phyloP scores from a whole-genome alignment of 2,113 vertebrate genomes.

The Lepus americanus region DNA sequence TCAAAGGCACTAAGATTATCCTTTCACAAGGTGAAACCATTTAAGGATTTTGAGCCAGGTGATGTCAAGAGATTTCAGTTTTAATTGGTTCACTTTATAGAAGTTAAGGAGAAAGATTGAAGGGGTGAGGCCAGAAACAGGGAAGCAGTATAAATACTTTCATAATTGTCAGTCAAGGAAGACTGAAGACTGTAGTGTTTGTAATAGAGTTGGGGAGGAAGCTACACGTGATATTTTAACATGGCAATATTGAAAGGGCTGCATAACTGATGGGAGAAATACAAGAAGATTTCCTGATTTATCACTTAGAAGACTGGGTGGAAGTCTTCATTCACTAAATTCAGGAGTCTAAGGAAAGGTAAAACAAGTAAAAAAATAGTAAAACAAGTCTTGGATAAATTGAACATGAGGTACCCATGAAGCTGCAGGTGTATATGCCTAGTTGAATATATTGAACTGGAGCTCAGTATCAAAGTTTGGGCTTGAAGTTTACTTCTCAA shows the following conservation, averaged over 20 bases:
- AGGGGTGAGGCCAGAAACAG: not conserved
- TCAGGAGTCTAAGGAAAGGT: not conserved
- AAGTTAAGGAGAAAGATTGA: not conserved
- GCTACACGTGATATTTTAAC: not conserved
- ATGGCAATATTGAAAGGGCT: not conserved
- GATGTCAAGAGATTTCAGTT: not conserved
- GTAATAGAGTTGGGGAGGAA: not conserved
- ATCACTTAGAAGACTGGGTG: not conserved
- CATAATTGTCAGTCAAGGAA: constrained; percentile 3
- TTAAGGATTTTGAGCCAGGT: constrained; percentile 14
- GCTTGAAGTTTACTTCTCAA: not conserved
- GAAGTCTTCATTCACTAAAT: not conserved
- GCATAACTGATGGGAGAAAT: not conserved
- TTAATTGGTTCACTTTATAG: not conserved
- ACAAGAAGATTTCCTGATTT: not conserved
- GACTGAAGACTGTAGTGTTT: not conserved
- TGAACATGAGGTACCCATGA: not conserved
- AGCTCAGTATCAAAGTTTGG: not conserved
- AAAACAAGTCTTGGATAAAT: not conserved
- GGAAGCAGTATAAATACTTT: not conserved
- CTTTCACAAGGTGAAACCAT: constrained; percentile 19
- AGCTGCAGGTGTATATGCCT: not conserved
- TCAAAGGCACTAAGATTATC: not conserved
- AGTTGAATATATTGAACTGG: not conserved
- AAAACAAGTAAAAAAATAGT: not conserved